Conservation (phyloP, 2,888 invertebrate genomes). For the Lordiphosa fenestrarum region DNA sequence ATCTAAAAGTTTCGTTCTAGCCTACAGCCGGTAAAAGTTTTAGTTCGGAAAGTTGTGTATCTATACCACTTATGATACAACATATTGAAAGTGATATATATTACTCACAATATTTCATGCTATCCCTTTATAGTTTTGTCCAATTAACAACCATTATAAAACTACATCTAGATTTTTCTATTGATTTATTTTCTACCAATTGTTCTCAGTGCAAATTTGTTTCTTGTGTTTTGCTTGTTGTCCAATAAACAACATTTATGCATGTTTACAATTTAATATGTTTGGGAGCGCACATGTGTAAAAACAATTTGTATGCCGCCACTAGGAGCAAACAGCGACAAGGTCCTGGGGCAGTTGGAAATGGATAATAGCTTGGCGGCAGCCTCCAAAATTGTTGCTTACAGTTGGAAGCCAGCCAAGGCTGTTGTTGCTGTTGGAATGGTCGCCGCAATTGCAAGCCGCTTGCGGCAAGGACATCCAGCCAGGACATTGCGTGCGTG, state of each 20-base stretch:
- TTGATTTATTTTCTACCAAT: neutral
- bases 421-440: constrained; percentile 41
- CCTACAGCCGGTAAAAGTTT: too few relatives aligned
- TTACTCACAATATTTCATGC: too few relatives aligned
- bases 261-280: constrained; percentile 69
- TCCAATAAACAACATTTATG: constrained; percentile 62
- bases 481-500: constrained; percentile 17
- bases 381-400: constrained; percentile 57
- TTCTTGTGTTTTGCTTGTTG: constrained; percentile 24
- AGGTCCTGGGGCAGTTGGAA: constrained; percentile 5
- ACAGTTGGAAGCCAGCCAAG: constrained; percentile 57
- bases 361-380: constrained; percentile 58
- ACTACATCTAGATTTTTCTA: too few relatives aligned
- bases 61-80: too few relatives aligned
- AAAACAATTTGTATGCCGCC: constrained; percentile 55
- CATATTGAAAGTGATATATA: too few relatives aligned
- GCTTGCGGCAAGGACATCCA: constrained; percentile 38
- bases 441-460: constrained; percentile 61
- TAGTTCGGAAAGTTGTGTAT: too few relatives aligned
- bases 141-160: too few relatives aligned
- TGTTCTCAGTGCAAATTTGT: constrained; percentile 4
- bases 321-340: constrained; percentile 34
- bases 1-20: too few relatives aligned
- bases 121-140: too few relatives aligned
- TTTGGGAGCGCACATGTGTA: constrained; percentile 62